Evolutionary conservation across 2,797 vertebrate genomes (phyloP).

Genomic region (Dendrocincla fuliginosa): DNA sequence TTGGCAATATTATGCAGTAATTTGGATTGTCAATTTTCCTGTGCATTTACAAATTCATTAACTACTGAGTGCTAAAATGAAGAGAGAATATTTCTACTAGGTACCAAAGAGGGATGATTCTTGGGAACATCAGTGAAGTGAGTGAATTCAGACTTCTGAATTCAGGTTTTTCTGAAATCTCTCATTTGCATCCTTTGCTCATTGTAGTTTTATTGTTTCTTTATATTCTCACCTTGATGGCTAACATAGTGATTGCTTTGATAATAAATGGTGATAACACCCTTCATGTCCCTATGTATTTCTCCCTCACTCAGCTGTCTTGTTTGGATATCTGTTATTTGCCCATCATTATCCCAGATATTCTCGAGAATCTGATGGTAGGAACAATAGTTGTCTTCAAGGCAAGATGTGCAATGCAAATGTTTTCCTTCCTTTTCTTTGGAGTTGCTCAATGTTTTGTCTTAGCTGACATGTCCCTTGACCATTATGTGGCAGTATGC

Average conservation of each 20-base stretch:
- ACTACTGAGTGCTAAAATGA: not conserved
- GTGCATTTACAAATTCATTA: not conserved
- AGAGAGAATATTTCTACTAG: not conserved
- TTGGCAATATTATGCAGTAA: not conserved
- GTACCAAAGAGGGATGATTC: not conserved
- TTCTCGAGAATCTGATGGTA: not conserved
- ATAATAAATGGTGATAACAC: not conserved
- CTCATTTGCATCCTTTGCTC: not conserved
- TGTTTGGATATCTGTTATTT: constrained; percentile 13
- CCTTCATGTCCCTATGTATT: not conserved
- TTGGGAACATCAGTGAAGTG: not conserved
- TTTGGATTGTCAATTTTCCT: not conserved
- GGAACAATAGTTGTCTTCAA: not conserved
- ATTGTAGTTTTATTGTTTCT: not conserved
- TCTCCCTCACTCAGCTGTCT: constrained; percentile 9
- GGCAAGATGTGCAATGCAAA: not conserved
- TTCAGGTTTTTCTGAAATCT: not conserved
- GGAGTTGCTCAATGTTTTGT: not conserved
- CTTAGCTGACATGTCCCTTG: not conserved
- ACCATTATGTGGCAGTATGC: not conserved
- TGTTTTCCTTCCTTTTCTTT: constrained; percentile 19
- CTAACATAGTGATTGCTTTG: not conserved
- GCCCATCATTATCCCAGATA: not conserved
- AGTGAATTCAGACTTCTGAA: not conserved
- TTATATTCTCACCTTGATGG: not conserved